A percentile compares a stretch with the other conserved stretches of the same genome.
Conservation (phyloP, 1,140 invertebrate genomes). For the Drosophila varians region DNA sequence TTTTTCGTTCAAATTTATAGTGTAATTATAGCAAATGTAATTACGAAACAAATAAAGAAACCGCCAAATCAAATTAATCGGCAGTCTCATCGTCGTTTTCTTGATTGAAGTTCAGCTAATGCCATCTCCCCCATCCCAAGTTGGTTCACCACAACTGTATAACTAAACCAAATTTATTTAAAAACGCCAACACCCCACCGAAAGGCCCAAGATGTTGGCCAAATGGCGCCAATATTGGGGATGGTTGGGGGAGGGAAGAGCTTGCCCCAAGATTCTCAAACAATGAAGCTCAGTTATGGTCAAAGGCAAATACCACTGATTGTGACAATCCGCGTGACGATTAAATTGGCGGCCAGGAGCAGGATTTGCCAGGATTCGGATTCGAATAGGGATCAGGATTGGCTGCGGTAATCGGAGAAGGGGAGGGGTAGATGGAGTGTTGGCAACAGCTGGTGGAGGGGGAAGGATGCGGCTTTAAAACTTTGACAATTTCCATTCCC, state of each 20-base stretch:
- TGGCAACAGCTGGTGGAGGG: constrained; percentile 61
- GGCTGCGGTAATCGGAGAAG: constrained; percentile 3
- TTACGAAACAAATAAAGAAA: neutral
- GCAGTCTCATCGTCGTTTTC: constrained; percentile 20
- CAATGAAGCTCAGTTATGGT: constrained; percentile 65
- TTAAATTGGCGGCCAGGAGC: constrained; percentile 65
- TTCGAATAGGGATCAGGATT: constrained; percentile 22
- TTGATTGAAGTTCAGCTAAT: constrained; percentile 15
- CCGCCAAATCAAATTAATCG: constrained; percentile 65
- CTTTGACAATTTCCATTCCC: constrained; percentile 74
- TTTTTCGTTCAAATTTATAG: too few species aligned
- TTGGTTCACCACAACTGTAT: constrained; percentile 7
- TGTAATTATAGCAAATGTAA: too few species aligned
- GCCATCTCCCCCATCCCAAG: neutral
- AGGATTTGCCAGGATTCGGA: constrained; percentile 8
- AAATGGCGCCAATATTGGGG: constrained; percentile 56
- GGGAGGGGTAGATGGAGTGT: constrained; percentile 34
- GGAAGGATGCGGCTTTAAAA: constrained; percentile 61
- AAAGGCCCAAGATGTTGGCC: constrained; percentile 48
- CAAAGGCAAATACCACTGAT: constrained; percentile 78
- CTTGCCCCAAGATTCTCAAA: constrained; percentile 45
- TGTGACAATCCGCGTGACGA: constrained; percentile 78
- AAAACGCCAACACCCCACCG: constrained; percentile 49
- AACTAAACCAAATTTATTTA: constrained; percentile 70
- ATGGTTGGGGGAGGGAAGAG: neutral